Evolutionary conservation across 2,888 invertebrate genomes (phyloP).

Genomic region (Phyllotreta cruciferae): DNA sequence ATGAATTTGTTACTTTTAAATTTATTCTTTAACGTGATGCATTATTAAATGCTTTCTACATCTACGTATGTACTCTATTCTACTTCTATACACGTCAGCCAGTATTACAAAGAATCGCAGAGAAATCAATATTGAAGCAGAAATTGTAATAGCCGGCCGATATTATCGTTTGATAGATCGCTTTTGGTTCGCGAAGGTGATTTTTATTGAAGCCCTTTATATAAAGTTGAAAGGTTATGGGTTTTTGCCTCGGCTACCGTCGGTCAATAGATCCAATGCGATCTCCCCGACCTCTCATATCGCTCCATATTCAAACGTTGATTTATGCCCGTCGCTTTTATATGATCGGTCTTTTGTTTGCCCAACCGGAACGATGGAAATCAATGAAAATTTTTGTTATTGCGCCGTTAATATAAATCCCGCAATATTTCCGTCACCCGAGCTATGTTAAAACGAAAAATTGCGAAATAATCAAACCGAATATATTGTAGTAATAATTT

Average conservation of each 20-base stretch:
- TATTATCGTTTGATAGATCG: conserved; percentile 60
- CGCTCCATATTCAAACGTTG: conserved; percentile 46
- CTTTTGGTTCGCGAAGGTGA: conserved; percentile 58
- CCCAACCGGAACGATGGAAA: not conserved
- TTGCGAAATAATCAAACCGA: too few relatives aligned
- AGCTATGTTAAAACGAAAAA: too few relatives aligned
- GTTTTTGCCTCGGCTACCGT: conserved; percentile 41
- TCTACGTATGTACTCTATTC: not conserved
- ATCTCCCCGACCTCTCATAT: conserved; percentile 46
- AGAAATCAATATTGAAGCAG: conserved; percentile 48
- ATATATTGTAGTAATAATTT: too few relatives aligned
- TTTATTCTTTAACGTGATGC: too few relatives aligned
- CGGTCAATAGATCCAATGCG: conserved; percentile 48
- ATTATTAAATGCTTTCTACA: too few relatives aligned
- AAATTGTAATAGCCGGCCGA: conserved; percentile 55
- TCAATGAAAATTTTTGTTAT: conserved; percentile 29
- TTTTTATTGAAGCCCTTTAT: conserved; percentile 57
- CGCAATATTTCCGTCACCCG: too few relatives aligned
- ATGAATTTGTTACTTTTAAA: too few relatives aligned
- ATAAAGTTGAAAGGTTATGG: conserved; percentile 55
- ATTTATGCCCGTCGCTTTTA: conserved; percentile 45
- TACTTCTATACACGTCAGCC: too few relatives aligned
- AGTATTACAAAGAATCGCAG: not conserved
- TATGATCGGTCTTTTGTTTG: conserved; percentile 30
- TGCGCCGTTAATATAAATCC: too few relatives aligned